Evolutionary conservation across 2,888 invertebrate genomes (phyloP).

Genomic region (Andrena trimmerana): DNA sequence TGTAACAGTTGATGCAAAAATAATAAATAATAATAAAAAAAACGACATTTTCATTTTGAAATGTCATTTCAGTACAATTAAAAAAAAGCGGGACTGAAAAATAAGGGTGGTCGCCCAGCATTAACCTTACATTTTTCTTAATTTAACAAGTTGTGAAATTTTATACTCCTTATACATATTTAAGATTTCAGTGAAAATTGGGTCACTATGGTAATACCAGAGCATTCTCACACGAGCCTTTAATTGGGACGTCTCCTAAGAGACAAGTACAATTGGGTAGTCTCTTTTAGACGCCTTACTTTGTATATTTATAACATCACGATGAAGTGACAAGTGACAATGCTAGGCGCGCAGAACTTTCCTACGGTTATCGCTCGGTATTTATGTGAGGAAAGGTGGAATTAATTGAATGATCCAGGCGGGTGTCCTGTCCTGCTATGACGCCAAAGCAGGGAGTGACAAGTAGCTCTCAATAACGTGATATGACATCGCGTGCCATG

Average conservation of each 20-base stretch:
- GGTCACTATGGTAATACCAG: not conserved
- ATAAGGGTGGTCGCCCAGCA: too few relatives aligned
- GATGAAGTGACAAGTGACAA: conserved; percentile 53
- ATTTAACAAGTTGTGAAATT: too few relatives aligned
- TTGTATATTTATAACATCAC: conserved; percentile 40
- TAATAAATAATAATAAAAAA: too few relatives aligned
- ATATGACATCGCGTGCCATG: conserved; percentile 79
- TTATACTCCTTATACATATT: too few relatives aligned
- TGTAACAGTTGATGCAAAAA: too few relatives aligned
- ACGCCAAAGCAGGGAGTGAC: conserved; percentile 77
- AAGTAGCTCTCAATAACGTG: conserved; percentile 81
- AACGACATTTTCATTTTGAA: too few relatives aligned
- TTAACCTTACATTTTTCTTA: too few relatives aligned
- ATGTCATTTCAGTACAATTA: too few relatives aligned
- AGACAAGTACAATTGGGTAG: conserved; percentile 5
- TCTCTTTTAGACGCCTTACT: conserved; percentile 5
- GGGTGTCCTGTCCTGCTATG: conserved; percentile 67
- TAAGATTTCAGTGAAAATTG: too few relatives aligned
- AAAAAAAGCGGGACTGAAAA: too few relatives aligned
- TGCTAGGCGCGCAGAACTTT: conserved; percentile 52
- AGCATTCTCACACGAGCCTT: not conserved
- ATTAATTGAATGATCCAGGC: conserved; percentile 76
- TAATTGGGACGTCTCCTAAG: not conserved
- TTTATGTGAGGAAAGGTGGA: conserved; percentile 68
- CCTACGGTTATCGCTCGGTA: conserved; percentile 61